Evolutionary conservation across 2,113 vertebrate species (phyloP).

Genomic region (Gambusia holbrooki): DNA sequence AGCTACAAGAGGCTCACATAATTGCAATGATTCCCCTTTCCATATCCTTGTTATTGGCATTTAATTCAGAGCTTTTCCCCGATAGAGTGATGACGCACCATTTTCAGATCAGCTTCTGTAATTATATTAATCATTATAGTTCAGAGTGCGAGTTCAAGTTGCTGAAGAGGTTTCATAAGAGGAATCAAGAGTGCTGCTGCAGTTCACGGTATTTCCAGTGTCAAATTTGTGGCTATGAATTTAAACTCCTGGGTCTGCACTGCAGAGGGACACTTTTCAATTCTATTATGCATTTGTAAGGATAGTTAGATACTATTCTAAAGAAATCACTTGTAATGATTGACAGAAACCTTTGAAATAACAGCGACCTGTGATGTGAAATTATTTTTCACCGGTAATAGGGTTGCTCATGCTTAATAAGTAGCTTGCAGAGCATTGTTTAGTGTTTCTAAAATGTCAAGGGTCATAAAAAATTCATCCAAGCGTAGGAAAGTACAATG

Average conservation of each 20-base stretch:
- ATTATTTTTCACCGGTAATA: too few relatives aligned
- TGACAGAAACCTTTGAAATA: too few relatives aligned
- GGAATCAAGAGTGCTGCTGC: slow-evolving; percentile 28
- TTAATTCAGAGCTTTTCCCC: slow-evolving; percentile 50
- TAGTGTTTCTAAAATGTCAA: too few relatives aligned
- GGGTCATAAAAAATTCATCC: too few relatives aligned
- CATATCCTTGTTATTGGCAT: slow-evolving; percentile 28
- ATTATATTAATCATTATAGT: slow-evolving; percentile 66
- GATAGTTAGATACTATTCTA: too few relatives aligned
- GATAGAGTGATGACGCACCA: slow-evolving; percentile 43
- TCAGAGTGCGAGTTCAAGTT: slow-evolving; percentile 16
- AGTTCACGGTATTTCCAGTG: slow-evolving; percentile 50
- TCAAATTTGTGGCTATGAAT: slow-evolving; percentile 17
- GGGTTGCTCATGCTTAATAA: too few relatives aligned
- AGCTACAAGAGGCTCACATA: slow-evolving; percentile 24
- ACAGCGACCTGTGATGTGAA: too few relatives aligned
- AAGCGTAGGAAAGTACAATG: too few relatives aligned
- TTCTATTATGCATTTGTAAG: background rate
- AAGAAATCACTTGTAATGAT: too few relatives aligned
- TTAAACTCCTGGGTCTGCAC: background rate
- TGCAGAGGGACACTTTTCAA: slow-evolving; percentile 2
- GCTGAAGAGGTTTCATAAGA: slow-evolving; percentile 36
- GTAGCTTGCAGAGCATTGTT: too few relatives aligned
- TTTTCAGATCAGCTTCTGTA: slow-evolving; percentile 52
- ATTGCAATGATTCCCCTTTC: slow-evolving; percentile 29